Base-by-base conservation (phyloP, 2,888 invertebrate genomes). In the Agrochola lota region DNA sequence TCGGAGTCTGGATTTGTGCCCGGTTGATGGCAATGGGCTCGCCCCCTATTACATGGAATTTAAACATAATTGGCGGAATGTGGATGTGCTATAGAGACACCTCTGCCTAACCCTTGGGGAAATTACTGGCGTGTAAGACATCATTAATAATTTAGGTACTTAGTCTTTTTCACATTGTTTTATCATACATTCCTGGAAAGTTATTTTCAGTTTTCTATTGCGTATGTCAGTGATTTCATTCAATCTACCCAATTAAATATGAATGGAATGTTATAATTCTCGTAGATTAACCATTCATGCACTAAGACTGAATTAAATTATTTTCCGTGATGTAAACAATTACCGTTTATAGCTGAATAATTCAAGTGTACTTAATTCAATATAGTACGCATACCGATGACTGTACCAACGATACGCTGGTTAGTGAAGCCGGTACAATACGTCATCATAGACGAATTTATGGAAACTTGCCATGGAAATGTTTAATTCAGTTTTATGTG, bases 381-480 rank as follows among this genome's bases (percentile, higher is more conserved):
- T 64, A 55, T 23, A 80, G 23, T 71, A 55, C 3, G 73, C 63
- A 52, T 73, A 55, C 43, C 75, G 87, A 87, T 89, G 88, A 88
- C 81, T 87, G 85, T 83, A 73, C 77, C 3, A 63, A 20, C 64
- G 55, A 52, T 17, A 35, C 46, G 40, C n/a, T 12, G 35, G 15
- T 69, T 66, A 35, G 20, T 40, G 52, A 30, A 26, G 63, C 35
- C 20, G 80, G 46, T 23, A 1, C 17, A 5, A 66, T 52, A 67
- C 87, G 86, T 89, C 82, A 86, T 77, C 71, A 69, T 81, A 62
- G 70, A 77, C 79, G 70, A 81, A 86, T 88, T 88, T 84, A 89
- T 87, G 91, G 91, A 87, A 91, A 91, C 85, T 85, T 90, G 75
- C 86, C 74, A 89, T 91, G 93, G 93, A 93, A 93, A 91, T 80